Evolutionary conservation across 2,888 invertebrate genomes (phyloP).

Genomic region (Pheosia tremula): DNA sequence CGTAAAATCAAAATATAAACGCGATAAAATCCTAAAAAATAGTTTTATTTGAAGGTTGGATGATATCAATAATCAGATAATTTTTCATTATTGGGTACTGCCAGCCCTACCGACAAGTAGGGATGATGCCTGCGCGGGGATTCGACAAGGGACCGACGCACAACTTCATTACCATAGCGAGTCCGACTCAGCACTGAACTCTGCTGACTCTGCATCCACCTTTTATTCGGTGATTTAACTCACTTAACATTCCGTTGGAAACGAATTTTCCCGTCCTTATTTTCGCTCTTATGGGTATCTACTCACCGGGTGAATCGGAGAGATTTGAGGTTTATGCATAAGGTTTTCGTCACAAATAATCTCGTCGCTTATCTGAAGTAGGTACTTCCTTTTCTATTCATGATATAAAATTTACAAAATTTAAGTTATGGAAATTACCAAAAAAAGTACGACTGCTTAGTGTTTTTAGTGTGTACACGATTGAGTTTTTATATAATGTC

Average conservation of each 20-base stretch:
- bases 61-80: too few species aligned
- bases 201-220: conserved; percentile 53
- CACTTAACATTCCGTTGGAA: conserved; percentile 74
- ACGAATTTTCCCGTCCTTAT: conserved; percentile 59
- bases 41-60: too few species aligned
- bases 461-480: too few species aligned
- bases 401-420: too few species aligned
- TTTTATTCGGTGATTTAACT: conserved; percentile 62
- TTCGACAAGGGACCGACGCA: conserved; percentile 44
- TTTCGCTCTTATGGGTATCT: conserved; percentile 40
- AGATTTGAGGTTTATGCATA: not conserved
- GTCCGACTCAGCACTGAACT: conserved; percentile 58
- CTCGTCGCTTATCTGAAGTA: not conserved
- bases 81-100: not conserved
- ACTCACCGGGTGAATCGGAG: conserved; percentile 1
- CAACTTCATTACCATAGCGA: conserved; percentile 69
- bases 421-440: too few species aligned
- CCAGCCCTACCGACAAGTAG: conserved; percentile 10
- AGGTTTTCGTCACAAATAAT: not conserved
- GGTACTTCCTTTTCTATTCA: too few species aligned
- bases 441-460: too few species aligned
- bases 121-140: conserved; percentile 24
- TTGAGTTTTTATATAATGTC: too few species aligned
- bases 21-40: too few species aligned
- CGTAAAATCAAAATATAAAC: too few species aligned